Evolutionary conservation across 2,113 vertebrate genomes (phyloP).

Genomic region (Anseranas semipalmata): DNA sequence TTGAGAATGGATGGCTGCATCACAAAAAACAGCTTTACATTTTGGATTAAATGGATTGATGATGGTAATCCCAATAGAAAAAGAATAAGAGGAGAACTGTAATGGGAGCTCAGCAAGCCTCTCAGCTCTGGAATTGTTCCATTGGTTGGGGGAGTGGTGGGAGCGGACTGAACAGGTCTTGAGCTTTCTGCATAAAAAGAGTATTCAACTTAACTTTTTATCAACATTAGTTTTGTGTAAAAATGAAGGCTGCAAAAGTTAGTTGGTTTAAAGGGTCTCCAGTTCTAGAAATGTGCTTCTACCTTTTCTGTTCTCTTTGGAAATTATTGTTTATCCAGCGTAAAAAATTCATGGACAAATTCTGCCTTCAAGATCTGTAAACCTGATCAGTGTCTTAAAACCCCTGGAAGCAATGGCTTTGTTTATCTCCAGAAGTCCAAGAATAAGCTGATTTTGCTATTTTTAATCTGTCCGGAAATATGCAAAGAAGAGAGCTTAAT

Average conservation of each 20-base stretch:
- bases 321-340: constrained; percentile 35
- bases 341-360: constrained; percentile 28
- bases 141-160: background rate
- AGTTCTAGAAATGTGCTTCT: constrained; percentile 30
- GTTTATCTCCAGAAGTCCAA: constrained; percentile 77
- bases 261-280: background rate
- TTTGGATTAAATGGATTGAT: constrained; percentile 59
- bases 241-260: background rate
- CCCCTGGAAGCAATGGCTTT: constrained; percentile 70
- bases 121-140: constrained; percentile 32
- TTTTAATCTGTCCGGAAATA: constrained; percentile 82
- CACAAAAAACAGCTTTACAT: constrained; percentile 44
- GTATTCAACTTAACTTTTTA: background rate
- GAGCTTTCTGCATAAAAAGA: background rate
- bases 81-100: constrained; percentile 14
- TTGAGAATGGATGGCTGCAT: constrained; percentile 59
- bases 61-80: constrained; percentile 51
- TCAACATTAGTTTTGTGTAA: background rate
- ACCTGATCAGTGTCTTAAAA: constrained; percentile 66
- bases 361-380: constrained; percentile 35
- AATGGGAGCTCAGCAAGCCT: background rate
- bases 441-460: constrained; percentile 80
- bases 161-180: background rate
- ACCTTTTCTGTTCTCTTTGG: constrained; percentile 29
- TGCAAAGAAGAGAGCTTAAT: constrained; percentile 78